phyloP scores from a whole-genome alignment of 2,888 invertebrate genomes.

The Boloria euphrosyne region DNA sequence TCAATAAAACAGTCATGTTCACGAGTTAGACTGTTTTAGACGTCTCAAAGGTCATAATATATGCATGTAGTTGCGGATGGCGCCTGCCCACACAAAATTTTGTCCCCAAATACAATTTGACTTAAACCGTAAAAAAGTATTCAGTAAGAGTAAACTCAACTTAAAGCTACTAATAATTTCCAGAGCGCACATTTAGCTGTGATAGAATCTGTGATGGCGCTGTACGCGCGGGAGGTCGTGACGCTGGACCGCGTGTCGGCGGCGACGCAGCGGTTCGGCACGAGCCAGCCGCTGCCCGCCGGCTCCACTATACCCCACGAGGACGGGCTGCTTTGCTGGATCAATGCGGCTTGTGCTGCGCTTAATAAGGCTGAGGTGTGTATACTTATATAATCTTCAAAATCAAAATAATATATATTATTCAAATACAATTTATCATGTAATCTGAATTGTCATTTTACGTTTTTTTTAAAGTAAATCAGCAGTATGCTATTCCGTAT shows the following conservation, averaged over 20 bases:
- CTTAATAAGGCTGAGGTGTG: conserved; percentile 81
- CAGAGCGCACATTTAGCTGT: conserved; percentile 97
- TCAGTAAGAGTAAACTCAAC: neutral
- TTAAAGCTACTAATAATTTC: conserved; percentile 47
- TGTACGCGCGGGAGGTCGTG: conserved; percentile 96
- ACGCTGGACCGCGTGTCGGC: conserved; percentile 93
- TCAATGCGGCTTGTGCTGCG: conserved; percentile 92
- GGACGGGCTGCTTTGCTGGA: conserved; percentile 93
- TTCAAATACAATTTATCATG: too few relatives aligned
- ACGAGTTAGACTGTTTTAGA: too few relatives aligned
- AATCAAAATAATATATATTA: too few relatives aligned
- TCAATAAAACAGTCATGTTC: too few relatives aligned
- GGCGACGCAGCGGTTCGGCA: conserved; percentile 90
- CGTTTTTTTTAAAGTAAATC: too few relatives aligned
- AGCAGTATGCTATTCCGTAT: too few relatives aligned
- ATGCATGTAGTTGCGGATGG: too few relatives aligned
- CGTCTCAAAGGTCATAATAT: too few relatives aligned
- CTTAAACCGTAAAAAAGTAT: too few relatives aligned
- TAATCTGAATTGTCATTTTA: too few relatives aligned
- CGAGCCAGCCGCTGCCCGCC: conserved; percentile 72
- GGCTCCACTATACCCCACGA: conserved; percentile 85
- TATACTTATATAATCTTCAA: neutral
- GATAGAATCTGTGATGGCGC: conserved; percentile 96
- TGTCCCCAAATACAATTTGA: too few relatives aligned
- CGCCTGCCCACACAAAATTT: too few relatives aligned